Evolutionary conservation across 2,113 vertebrate species (phyloP), one percentile per base, ranked within the genome.

Genomic region (Crocuta crocuta): DNA sequence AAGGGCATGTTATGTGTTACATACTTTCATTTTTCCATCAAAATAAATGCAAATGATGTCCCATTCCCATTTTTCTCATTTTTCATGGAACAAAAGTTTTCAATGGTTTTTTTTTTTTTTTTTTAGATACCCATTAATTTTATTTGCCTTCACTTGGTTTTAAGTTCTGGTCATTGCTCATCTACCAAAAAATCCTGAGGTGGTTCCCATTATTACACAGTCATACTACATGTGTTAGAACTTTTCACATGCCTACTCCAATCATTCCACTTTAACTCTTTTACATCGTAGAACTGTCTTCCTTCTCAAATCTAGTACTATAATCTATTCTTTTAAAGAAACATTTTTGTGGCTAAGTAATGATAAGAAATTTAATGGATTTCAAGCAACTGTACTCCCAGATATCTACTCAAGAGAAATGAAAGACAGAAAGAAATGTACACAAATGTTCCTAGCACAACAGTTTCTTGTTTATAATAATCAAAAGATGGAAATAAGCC

Each of bases 371-470:
- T 28, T 26, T 80, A 84, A 89, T 55, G 19, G 33, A 19, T 86
- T 90, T 83, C 45, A 88, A 89, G 48, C 39, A 91, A 93, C 82
- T 94, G 70, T 45, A 94, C 33, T 84, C 23, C 15, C 82, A 93
- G 45, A 7, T 61, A 94, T 63, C 65, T 61, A 89, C n/a, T 23
- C 33, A 94, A 88, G 9, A 74, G 65, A 95, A 90, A 58, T 70
- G 45, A 96, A 91, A 91, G 58, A 92, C 33, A 79, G 19, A 93
- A 89, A 95, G 45, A 89, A 83, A 17, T 84, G 19, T 63, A 96
- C 16, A 83, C 35, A 94, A 98, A 95, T 58, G 78, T 89, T 68
- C 65, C 66, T 58, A 43, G 4, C 16, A 96, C 48, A 81, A 61
- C 21, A 61, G 21, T 61, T 61, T 21, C 58, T 0, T 96, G 28